phyloP scores from a whole-genome alignment of 2,797 vertebrate genomes.

The Champsocephalus gunnari region DNA sequence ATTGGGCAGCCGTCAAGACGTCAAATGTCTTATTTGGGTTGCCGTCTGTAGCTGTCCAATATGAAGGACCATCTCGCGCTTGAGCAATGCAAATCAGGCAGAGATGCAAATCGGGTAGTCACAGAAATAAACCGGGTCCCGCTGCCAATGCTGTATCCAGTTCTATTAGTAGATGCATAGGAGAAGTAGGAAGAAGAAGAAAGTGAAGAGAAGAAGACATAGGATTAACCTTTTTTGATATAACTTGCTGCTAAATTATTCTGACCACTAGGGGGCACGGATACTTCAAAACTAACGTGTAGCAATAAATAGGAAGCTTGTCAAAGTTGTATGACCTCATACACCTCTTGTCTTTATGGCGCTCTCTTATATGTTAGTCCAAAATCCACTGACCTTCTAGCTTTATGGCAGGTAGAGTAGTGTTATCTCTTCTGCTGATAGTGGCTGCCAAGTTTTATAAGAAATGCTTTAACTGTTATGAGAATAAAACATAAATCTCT shows the following conservation, averaged over 20 bases:
- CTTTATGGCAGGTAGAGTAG: rapidly evolving
- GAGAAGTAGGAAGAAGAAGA: neutral
- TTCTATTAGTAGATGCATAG: too few species aligned
- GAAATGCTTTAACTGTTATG: neutral
- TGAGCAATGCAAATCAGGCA: too few species aligned
- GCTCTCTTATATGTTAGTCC: neutral
- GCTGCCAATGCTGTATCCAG: too few species aligned
- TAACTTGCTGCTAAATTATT: too few species aligned
- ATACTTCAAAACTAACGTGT: neutral
- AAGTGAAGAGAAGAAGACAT: neutral
- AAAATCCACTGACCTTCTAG: neutral
- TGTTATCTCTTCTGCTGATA: neutral
- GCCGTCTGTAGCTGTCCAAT: too few species aligned
- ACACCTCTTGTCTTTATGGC: neutral
- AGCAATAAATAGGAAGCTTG: neutral
- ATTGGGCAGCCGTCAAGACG: too few species aligned
- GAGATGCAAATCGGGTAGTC: too few species aligned
- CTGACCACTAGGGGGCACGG: constrained; percentile 11
- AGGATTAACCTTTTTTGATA: too few species aligned
- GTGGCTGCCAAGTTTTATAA: neutral
- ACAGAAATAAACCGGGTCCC: too few species aligned
- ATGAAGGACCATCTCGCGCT: too few species aligned
- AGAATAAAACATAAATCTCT: constrained; percentile 6
- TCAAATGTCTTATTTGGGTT: too few species aligned
- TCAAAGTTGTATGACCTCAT: neutral